These are phyloP conservation scores for Deroplatys truncata DNA, from an alignment of 2,888 invertebrate genomes.

Conservation along the genomic window DNA sequence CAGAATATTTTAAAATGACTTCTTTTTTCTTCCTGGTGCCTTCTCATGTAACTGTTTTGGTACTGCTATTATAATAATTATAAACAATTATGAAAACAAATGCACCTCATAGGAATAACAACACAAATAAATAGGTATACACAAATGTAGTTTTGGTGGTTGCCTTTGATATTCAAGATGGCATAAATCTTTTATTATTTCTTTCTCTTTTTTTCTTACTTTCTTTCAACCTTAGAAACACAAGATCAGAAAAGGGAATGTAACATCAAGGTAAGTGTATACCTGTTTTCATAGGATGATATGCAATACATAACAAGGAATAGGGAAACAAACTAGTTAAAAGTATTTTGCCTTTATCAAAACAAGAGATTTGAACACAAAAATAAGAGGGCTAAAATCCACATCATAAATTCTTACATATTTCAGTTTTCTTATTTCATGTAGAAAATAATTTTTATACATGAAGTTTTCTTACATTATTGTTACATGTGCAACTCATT, in stretches of 20 bases:
- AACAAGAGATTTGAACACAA: not conserved
- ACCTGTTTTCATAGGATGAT: not conserved
- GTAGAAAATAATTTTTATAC: conserved; percentile 7
- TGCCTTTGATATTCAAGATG: not conserved
- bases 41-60: no score
- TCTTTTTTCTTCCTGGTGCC: no score
- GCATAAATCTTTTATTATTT: not conserved
- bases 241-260: not conserved
- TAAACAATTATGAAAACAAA: no score
- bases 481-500: not conserved
- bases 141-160: not conserved
- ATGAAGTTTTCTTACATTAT: not conserved
- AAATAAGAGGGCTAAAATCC: conserved; percentile 1
- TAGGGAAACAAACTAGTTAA: not conserved
- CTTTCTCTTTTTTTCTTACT: not conserved
- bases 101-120: not conserved
- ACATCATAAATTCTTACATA: conserved; percentile 1
- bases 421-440: conserved; percentile 12
- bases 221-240: not conserved
- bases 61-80: no score
- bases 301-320: not conserved
- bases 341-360: not conserved
- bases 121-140: not conserved
- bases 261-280: not conserved
- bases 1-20: no score